phyloP scores from a whole-genome alignment of 1,140 invertebrate species.

The Archegozetes longisetosus region DNA sequence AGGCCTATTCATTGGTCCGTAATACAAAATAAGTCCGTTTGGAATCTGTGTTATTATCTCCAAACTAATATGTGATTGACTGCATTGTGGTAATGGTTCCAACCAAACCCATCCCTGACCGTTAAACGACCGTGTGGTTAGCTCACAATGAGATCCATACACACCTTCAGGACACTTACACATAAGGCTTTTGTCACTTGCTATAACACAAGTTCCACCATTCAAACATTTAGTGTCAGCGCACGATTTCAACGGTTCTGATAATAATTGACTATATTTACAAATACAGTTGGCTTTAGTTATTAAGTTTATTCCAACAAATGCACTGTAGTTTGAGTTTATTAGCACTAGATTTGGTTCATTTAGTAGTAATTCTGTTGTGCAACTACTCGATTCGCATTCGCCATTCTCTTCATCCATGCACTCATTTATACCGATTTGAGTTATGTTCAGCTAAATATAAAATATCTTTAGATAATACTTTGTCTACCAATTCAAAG shows the following conservation, averaged over 20 bases:
- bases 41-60: constrained; percentile 81
- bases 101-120: constrained; percentile 92
- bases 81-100: constrained; percentile 84
- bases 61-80: constrained; percentile 77
- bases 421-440: constrained; percentile 95
- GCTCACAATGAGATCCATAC: too few relatives aligned
- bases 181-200: too few relatives aligned
- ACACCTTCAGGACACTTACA: too few relatives aligned
- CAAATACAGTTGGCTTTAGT: constrained; percentile 7
- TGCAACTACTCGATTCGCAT: constrained; percentile 23
- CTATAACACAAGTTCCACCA: too few relatives aligned
- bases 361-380: too few relatives aligned
- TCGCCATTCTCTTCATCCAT: constrained; percentile 49
- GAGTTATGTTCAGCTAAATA: constrained; percentile 84
- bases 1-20: constrained; percentile 81
- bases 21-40: constrained; percentile 81
- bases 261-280: background rate
- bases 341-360: constrained; percentile 57
- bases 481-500: too few relatives aligned
- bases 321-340: constrained; percentile 84
- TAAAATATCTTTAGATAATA: background rate
- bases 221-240: too few relatives aligned
- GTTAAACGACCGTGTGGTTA: constrained; percentile 62
- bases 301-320: constrained; percentile 65
- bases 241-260: too few relatives aligned